These are phyloP conservation scores for Parnassius apollo DNA, from an alignment of 2,888 invertebrate species.

Conservation along the genomic window DNA sequence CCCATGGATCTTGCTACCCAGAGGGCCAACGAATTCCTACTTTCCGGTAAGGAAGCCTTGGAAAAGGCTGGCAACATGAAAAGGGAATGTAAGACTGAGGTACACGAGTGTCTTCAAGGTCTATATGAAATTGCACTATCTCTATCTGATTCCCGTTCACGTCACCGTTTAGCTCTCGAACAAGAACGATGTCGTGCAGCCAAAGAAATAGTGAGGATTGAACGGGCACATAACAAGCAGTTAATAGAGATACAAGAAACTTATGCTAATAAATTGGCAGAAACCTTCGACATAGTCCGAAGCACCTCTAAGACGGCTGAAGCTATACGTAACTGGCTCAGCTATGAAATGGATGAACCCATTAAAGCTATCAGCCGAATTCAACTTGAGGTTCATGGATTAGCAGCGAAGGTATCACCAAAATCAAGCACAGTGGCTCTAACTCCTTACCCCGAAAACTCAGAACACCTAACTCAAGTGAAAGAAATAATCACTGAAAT, in stretches of 20 bases:
- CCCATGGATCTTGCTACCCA: too few relatives aligned
- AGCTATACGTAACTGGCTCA: not conserved
- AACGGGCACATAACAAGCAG: not conserved
- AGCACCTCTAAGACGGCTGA: not conserved
- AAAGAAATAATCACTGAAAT: too few relatives aligned
- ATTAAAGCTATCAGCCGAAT: not conserved
- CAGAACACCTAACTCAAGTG: too few relatives aligned
- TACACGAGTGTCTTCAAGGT: not conserved
- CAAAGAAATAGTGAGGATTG: not conserved
- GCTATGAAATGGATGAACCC: constrained; percentile 1
- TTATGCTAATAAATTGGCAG: not conserved
- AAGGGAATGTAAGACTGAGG: not conserved
- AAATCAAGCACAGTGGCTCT: too few relatives aligned
- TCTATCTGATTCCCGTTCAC: not conserved
- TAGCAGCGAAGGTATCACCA: not conserved
- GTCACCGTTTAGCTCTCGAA: not conserved
- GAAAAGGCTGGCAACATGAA: too few relatives aligned
- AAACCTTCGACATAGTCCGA: not conserved
- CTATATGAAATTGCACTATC: not conserved
- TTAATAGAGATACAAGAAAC: not conserved
- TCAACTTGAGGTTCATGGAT: not conserved
- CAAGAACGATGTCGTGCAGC: not conserved
- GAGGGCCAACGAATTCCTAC: too few relatives aligned
- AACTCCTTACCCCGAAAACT: too few relatives aligned
- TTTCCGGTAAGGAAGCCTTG: too few relatives aligned